Base-by-base conservation (phyloP, 2,113 vertebrate genomes). In the Erinaceus europaeus region DNA sequence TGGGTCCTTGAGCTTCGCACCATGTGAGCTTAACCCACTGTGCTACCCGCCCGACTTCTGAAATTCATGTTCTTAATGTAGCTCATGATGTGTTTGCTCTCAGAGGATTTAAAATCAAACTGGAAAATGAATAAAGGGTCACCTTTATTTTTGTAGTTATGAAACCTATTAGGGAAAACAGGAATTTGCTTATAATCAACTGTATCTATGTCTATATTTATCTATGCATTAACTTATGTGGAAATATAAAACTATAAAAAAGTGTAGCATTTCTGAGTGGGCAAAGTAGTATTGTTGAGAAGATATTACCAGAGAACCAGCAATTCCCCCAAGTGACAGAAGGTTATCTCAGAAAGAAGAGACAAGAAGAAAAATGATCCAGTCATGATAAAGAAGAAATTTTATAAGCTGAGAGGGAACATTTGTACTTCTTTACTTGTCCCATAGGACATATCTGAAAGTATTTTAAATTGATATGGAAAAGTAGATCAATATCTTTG, bases 401-500 rank as follows among this genome's bases (percentile, higher is more conserved):
- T 76, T 32, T 44, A 75, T 79, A 78, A 80, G 0, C 21, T 9
- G 23, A 25, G 3, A 83, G 10, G 27, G 25, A 59, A 0, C 1
- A 53, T 87, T 55, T 84, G n/a, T 27, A 38, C 40, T 72, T 42
- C 61, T 81, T 52, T 84, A 20, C 42, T 72, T 40, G n/a, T 10
- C 34, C 55, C 13, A 32, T 9, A 72, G 15, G 29, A 77, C 62
- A 78, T 44, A 4, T 32, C 5, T 46, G 29, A 83, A 50, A 62
- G 27, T 79, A 85, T 79, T 82, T 88, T 77, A 76, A 50, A 36
- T 38, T 27, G 42, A 69, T 64, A 25, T 20, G 53, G 34, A 89
- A 72, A 84, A 77, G 73, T 25, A 94, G 42, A 89, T 87, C 64
- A 77, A 44, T 93, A 84, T 68, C 71, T 71, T 75, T 67, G 17